These are phyloP conservation scores for Morbakka virulenta DNA, from an alignment of 30 jellyfish, hydroid and myxozoan genomes.

Conservation along the genomic window DNA sequence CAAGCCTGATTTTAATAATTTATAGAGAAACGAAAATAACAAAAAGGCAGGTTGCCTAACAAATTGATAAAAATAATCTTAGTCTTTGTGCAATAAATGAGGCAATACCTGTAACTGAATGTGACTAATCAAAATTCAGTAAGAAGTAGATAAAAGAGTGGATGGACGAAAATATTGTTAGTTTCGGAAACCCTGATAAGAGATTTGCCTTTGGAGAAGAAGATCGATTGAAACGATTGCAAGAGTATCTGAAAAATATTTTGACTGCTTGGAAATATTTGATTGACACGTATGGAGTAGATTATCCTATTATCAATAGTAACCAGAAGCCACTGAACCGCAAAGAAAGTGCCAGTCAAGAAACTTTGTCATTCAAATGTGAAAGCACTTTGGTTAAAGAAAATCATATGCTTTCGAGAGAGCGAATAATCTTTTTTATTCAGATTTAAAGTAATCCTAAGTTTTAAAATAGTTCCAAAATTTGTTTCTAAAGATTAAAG, in stretches of 20 bases:
- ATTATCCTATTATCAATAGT: constrained; percentile 28
- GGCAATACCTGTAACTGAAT: background rate
- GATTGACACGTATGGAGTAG: constrained; percentile 7
- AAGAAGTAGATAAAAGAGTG: background rate
- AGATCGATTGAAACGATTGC: background rate
- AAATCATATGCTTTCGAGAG: background rate
- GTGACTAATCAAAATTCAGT: background rate
- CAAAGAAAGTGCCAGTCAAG: background rate
- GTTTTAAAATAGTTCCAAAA: constrained; percentile 3
- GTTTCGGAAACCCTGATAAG: no score
- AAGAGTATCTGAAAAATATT: constrained; percentile 8
- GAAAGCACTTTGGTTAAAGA: no score
- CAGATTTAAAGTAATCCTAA: background rate
- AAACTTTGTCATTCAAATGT: background rate
- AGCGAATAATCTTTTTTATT: background rate
- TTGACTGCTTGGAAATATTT: background rate
- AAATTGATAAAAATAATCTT: background rate
- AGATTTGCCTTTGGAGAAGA: no score
- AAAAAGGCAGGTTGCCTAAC: background rate
- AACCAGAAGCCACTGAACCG: constrained; percentile 29
- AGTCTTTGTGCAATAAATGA: background rate
- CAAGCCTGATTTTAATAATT: background rate
- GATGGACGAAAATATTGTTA: background rate
- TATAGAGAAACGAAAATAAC: background rate
- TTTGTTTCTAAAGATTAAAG: constrained; percentile 30